phyloP scores from a whole-genome alignment of 2,797 vertebrate species.

The Danionella dracula region DNA sequence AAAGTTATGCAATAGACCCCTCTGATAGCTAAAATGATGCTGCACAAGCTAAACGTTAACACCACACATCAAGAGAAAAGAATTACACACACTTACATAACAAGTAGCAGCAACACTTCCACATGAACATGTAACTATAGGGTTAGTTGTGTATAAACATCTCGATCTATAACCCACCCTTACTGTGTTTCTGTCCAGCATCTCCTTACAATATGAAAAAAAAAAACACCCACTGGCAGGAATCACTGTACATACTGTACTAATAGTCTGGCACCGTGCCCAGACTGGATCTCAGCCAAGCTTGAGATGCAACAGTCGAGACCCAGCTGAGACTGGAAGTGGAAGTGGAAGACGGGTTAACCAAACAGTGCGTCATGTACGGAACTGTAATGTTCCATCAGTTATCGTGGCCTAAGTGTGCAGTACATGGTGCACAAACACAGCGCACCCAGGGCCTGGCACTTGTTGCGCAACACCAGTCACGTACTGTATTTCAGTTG shows the following conservation, averaged over 20 bases:
- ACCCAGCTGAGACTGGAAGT: constrained; percentile 53
- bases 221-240: constrained; percentile 67
- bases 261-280: constrained; percentile 68
- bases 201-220: constrained; percentile 36
- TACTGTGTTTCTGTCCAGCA: background rate
- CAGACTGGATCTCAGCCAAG: constrained; percentile 67
- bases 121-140: background rate
- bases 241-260: constrained; percentile 84
- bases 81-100: constrained; percentile 24
- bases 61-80: background rate
- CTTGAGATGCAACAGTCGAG: constrained; percentile 62
- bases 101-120: constrained; percentile 17
- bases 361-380: constrained; percentile 23
- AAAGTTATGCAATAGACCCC: constrained; percentile 8
- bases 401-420: constrained; percentile 10
- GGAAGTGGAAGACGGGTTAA: constrained; percentile 25
- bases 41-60: constrained; percentile 6
- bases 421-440: background rate
- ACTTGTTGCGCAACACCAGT: constrained; percentile 1
- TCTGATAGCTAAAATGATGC: constrained; percentile 2
- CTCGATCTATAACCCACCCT: constrained; percentile 1
- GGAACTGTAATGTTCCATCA: constrained; percentile 23
- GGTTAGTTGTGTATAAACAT: constrained; percentile 6
- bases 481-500: background rate
- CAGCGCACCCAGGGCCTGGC: background rate